Evolutionary conservation across 2,888 invertebrate genomes (phyloP).

Genomic region (Aphodius granarius): DNA sequence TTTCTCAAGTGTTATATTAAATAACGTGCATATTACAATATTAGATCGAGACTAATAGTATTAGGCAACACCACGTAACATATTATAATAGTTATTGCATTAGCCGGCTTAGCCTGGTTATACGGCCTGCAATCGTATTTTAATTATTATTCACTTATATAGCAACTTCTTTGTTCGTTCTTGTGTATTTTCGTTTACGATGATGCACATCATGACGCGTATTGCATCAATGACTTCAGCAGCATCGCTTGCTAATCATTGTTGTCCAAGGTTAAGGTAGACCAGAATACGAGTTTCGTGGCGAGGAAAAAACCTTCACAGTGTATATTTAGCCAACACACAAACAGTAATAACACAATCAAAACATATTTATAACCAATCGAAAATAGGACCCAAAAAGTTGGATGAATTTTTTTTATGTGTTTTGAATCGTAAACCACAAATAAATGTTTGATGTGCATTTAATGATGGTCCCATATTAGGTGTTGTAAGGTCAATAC

Average conservation of each 20-base stretch:
- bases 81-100: slow-evolving; percentile 18
- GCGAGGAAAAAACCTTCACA: background rate
- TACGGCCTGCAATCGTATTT: too few relatives aligned
- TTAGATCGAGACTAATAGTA: slow-evolving; percentile 28
- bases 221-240: background rate
- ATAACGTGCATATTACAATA: slow-evolving; percentile 36
- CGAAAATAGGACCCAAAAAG: too few relatives aligned
- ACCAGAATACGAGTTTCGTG: background rate
- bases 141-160: background rate
- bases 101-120: background rate
- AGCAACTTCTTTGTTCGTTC: slow-evolving; percentile 1
- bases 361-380: too few relatives aligned
- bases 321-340: background rate
- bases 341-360: background rate
- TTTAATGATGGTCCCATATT: background rate
- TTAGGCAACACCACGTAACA: slow-evolving; percentile 31
- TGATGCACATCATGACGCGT: background rate
- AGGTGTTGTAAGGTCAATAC: background rate
- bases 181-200: background rate
- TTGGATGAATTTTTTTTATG: too few relatives aligned
- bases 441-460: background rate
- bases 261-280: slow-evolving; percentile 14
- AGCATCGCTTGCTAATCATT: background rate
- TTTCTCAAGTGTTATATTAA: slow-evolving; percentile 39
- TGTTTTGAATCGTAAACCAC: background rate